Evolutionary conservation across 2,797 vertebrate genomes (phyloP), one percentile per base, ranked within the genome.

Genomic region (Myiothlypis chrysogaster): DNA sequence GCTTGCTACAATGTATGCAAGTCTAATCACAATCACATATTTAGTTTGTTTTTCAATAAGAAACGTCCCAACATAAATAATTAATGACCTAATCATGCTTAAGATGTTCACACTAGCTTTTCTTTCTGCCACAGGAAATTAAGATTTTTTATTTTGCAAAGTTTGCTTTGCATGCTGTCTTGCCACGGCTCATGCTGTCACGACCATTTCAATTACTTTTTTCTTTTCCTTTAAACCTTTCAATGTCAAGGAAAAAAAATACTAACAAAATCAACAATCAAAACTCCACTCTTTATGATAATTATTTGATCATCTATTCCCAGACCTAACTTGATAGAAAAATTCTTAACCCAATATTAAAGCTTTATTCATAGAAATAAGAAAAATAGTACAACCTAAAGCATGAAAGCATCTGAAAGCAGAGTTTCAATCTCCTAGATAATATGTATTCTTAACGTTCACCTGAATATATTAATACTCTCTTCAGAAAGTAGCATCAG

Each of bases 401-500:
- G 19, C 30, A 81, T 22, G 35, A 87, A 39, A 39, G 17, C 16
- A 32, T 21, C 30, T n/a, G 18, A 93, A 89, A 73, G 16, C 7
- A 64, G 18, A 63, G 7, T 65, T 82, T 70, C n/a, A 72, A 34
- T 53, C 10, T 60, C 21, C 32, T 77, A 90, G 57, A 72, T 18
- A 90, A 73, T n/a, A 60, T 10, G n/a, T 30, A 49, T 44, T 90
- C 83, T 88, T 92, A 82, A 41, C 20, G 82, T 37, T 43, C 30
- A 56, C 66, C 89, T 57, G 18, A 95, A 84, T 85, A 69, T 34
- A 81, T 37, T 49, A 83, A 90, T 83, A 34, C 24, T 35, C 17
- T 81, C 66, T 91, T 43, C 75, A 93, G 59, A 75, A 86, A 61
- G 63, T 77, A 83, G 35, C 89, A 94, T 92, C 47, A 90, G 60